phyloP scores from a whole-genome alignment of 2,888 invertebrate genomes.

The Apamea anceps region DNA sequence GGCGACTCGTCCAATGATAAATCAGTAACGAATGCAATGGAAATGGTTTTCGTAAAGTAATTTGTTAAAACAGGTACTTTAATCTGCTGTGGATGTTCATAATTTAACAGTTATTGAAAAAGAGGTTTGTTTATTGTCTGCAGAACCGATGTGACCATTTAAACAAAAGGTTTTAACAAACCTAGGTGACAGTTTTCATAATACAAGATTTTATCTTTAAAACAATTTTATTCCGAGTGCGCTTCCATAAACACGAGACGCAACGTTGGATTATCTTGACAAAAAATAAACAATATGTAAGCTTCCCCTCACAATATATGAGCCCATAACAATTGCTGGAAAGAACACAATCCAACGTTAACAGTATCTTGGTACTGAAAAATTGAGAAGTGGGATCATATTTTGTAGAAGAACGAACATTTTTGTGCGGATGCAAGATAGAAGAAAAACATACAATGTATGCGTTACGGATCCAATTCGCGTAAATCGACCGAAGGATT shows the following conservation, averaged over 20 bases:
- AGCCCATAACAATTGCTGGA: conserved; percentile 45
- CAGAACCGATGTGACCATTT: neutral
- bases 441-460: conserved; percentile 45
- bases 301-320: conserved; percentile 42
- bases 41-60: conserved; percentile 24
- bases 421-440: conserved; percentile 38
- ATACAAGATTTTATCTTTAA: neutral
- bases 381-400: conserved; percentile 40
- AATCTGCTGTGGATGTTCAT: conserved; percentile 2
- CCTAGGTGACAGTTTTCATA: neutral
- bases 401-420: conserved; percentile 40
- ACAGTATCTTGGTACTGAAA: conserved; percentile 43
- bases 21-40: conserved; percentile 29
- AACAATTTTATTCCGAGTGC: conserved; percentile 28
- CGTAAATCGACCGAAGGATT: conserved; percentile 35
- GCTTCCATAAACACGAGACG: conserved; percentile 32
- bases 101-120: neutral
- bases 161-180: neutral
- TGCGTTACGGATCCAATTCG: conserved; percentile 33
- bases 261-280: conserved; percentile 40
- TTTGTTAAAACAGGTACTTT: conserved; percentile 20
- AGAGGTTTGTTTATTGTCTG: neutral
- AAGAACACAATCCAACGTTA: conserved; percentile 41
- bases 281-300: conserved; percentile 46
- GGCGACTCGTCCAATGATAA: conserved; percentile 15